A percentile compares a stretch with the other conserved stretches of the same genome.
Evolutionary conservation across 2,888 invertebrate genomes (phyloP).

Genomic region (Torymus texanus): DNA sequence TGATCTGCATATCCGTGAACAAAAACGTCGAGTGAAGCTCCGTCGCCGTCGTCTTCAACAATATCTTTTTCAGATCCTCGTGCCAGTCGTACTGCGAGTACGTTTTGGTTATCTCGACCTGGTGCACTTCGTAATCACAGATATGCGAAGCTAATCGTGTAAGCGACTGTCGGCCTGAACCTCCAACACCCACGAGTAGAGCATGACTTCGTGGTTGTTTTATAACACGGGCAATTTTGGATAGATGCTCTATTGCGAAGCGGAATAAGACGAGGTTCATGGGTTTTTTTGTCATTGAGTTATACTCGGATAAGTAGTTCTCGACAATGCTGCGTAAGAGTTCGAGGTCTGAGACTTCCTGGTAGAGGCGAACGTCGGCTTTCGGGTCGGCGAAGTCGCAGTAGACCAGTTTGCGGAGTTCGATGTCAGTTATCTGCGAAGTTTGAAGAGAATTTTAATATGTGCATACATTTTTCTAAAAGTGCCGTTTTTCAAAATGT

Average conservation of each 20-base stretch:
- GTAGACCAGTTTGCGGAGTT: slow-evolving; percentile 90
- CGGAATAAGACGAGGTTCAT: slow-evolving; percentile 96
- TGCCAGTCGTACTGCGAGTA: slow-evolving; percentile 92
- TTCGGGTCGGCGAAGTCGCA: slow-evolving; percentile 97
- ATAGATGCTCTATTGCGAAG: slow-evolving; percentile 96
- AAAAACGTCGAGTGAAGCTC: slow-evolving; percentile 93
- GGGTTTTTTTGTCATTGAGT: slow-evolving; percentile 96
- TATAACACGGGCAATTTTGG: slow-evolving; percentile 91
- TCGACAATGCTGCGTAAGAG: slow-evolving; percentile 89
- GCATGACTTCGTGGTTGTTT: slow-evolving; percentile 95
- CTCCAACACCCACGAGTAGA: slow-evolving; percentile 92
- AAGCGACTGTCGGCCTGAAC: slow-evolving; percentile 94
- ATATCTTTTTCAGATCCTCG: slow-evolving; percentile 90
- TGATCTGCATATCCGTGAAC: slow-evolving; percentile 94
- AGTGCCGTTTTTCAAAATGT: too few relatives aligned
- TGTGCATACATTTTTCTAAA: too few relatives aligned
- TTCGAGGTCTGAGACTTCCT: slow-evolving; percentile 90
- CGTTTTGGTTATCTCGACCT: slow-evolving; percentile 91
- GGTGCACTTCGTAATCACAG: slow-evolving; percentile 92
- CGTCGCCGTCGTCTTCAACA: slow-evolving; percentile 87
- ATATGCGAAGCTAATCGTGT: slow-evolving; percentile 94
- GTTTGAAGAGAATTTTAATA: too few relatives aligned
- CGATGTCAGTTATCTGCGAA: slow-evolving; percentile 84
- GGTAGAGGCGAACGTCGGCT: slow-evolving; percentile 90
- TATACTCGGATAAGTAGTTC: slow-evolving; percentile 91